Evolutionary conservation across 2,113 vertebrate genomes (phyloP).

Genomic region (Marmota monax): DNA sequence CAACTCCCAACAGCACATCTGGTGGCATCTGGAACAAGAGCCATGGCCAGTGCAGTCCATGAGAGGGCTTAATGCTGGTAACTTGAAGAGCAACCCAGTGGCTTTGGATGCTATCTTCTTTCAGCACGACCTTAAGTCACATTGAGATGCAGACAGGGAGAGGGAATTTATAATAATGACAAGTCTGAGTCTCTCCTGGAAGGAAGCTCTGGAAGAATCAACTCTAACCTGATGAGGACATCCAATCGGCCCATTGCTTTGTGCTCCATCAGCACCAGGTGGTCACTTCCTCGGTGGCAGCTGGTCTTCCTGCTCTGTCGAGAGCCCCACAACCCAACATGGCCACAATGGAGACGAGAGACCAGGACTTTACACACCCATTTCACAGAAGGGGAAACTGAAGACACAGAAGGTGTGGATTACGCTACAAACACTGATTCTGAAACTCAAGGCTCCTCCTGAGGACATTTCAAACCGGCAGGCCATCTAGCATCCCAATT

Average conservation of each 20-base stretch:
- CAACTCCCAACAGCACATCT: background rate
- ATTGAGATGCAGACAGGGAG: background rate
- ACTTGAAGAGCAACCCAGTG: background rate
- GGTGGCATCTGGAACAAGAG: background rate
- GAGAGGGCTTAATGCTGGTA: background rate
- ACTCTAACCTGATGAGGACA: constrained; percentile 32
- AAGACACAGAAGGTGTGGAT: background rate
- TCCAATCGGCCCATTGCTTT: background rate
- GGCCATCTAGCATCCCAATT: background rate
- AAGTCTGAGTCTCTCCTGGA: background rate
- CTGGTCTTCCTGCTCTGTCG: background rate
- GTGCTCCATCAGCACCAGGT: background rate
- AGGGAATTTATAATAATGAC: background rate
- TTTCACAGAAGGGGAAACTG: background rate
- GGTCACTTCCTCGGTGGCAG: background rate
- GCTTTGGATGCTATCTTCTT: constrained; percentile 32
- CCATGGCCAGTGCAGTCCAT: rapidly evolving
- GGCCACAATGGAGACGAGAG: background rate
- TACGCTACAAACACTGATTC: background rate
- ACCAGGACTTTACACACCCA: background rate
- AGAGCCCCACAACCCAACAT: rapidly evolving
- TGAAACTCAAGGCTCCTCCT: background rate
- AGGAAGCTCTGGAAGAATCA: constrained; percentile 32
- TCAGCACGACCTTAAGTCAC: constrained; percentile 41
- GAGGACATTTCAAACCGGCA: background rate